These are phyloP conservation scores for Rhynchopsitta pachyrhyncha DNA, from an alignment of 2,113 vertebrate genomes.

Conservation along the genomic window DNA sequence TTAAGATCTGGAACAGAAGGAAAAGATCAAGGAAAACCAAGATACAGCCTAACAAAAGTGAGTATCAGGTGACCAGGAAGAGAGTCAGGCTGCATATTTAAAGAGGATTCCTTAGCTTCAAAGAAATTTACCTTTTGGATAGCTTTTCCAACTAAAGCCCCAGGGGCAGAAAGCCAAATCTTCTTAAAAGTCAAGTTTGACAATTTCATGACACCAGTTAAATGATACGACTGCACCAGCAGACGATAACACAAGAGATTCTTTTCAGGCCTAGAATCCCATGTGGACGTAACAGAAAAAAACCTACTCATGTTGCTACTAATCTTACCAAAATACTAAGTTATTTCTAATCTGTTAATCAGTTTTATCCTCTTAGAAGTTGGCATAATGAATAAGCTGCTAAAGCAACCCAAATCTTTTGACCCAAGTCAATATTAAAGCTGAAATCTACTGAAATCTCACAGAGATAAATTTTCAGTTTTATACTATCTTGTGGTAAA, in stretches of 20 bases:
- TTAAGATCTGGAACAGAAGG: neutral
- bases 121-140: neutral
- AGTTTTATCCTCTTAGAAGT: constrained; percentile 37
- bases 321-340: constrained; percentile 21
- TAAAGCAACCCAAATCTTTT: neutral
- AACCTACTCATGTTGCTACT: neutral
- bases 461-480: neutral
- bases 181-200: neutral
- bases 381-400: constrained; percentile 12
- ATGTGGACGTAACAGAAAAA: neutral
- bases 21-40: neutral
- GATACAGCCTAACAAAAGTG: neutral
- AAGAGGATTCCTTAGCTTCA: neutral
- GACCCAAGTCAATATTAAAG: neutral
- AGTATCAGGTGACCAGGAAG: neutral
- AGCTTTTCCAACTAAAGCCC: neutral
- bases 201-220: neutral
- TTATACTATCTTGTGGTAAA: neutral
- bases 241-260: neutral
- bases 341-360: constrained; percentile 53
- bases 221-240: neutral
- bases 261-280: neutral
- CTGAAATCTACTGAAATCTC: neutral
- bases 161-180: neutral
- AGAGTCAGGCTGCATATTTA: neutral